These are phyloP conservation scores for Vicugna pacos DNA, from an alignment of 2,113 vertebrate species.

Conservation along the genomic window DNA sequence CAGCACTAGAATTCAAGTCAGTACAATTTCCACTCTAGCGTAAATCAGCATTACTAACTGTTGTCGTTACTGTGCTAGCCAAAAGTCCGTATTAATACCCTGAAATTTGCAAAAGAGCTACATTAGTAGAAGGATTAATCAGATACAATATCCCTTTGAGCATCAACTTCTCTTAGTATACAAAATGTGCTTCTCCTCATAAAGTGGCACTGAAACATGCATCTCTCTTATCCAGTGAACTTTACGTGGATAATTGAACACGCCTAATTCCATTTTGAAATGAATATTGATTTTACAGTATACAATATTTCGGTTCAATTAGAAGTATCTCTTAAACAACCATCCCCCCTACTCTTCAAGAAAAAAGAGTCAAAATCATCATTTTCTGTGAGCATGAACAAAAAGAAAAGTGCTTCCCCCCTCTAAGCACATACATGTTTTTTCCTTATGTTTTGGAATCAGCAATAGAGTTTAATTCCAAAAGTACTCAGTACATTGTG, in stretches of 20 bases:
- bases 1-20: constrained; percentile 37
- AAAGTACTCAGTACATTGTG: background rate
- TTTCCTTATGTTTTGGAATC: constrained; percentile 15
- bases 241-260: background rate
- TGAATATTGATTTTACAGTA: background rate
- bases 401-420: background rate
- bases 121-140: background rate
- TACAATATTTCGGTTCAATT: background rate
- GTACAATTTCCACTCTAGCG: background rate
- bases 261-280: constrained; percentile 8
- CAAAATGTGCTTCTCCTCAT: background rate
- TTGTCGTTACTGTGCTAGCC: background rate
- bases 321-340: background rate
- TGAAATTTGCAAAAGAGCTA: background rate
- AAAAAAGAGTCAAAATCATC: background rate
- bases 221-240: background rate
- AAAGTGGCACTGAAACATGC: background rate
- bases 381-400: background rate
- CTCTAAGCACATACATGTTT: background rate
- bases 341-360: background rate
- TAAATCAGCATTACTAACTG: background rate
- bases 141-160: background rate
- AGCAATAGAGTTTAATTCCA: background rate
- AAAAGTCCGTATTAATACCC: background rate
- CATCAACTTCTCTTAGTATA: background rate